phyloP scores from a whole-genome alignment of 2,888 invertebrate species.

The Gryllus longicercus region DNA sequence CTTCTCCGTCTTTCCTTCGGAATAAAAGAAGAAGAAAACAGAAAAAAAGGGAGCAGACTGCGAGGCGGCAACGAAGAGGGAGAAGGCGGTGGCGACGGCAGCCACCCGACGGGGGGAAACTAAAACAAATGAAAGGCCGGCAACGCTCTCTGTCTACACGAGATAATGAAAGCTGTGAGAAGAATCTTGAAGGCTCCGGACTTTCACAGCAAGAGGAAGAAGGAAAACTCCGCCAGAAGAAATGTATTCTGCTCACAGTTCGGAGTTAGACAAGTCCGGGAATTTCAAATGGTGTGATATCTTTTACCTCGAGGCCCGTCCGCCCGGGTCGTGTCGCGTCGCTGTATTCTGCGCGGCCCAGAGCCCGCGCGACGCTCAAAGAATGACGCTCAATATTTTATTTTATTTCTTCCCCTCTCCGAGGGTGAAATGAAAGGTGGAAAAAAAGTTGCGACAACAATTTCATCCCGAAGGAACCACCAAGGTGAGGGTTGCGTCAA shows the following conservation, averaged over 20 bases:
- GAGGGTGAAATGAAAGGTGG: background rate
- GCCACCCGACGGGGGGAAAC: background rate
- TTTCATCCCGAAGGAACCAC: background rate
- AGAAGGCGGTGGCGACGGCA: background rate
- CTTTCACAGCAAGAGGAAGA: background rate
- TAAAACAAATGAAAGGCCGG: background rate
- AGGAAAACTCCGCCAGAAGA: slow-evolving; percentile 3
- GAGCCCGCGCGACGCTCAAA: background rate
- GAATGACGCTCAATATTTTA: slow-evolving; percentile 10
- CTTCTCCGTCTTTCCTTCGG: background rate
- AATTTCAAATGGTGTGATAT: slow-evolving; percentile 17
- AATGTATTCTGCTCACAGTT: slow-evolving; percentile 17
- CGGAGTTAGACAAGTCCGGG: slow-evolving; percentile 11
- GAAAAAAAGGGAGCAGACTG: background rate
- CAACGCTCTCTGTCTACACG: slow-evolving; percentile 11
- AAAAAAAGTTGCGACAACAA: background rate
- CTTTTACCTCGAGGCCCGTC: background rate
- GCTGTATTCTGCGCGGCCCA: background rate
- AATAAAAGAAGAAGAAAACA: background rate
- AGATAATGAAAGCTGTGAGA: slow-evolving; percentile 17
- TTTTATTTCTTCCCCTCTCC: background rate
- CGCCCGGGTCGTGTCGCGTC: background rate
- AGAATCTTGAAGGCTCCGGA: slow-evolving; percentile 11
- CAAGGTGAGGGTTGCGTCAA: background rate
- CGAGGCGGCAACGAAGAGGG: background rate